Evolutionary conservation across 2,888 invertebrate genomes (phyloP), one percentile per base, ranked within the genome.

Genomic region (Stenurella melanura): DNA sequence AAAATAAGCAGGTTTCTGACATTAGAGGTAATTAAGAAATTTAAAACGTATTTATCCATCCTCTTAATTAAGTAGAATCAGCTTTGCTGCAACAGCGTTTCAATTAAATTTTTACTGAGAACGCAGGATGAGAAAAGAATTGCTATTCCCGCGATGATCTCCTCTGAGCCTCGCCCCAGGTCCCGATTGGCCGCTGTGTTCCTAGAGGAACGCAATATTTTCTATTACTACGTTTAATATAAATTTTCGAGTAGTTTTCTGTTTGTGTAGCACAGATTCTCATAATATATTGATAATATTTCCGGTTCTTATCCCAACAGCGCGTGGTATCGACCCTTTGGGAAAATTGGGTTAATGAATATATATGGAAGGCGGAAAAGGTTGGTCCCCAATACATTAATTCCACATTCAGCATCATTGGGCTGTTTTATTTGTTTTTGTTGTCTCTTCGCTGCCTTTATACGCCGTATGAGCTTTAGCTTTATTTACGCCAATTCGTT

Each of bases 341-440:
- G 19, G 64, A 18, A n/a, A 64, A 42, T 64, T 18, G 38, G 64
- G 64, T 38, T 64, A 64, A 64, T 64, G 64, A 64, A 64, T 64
- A 64, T 42, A 64, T 64, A 64, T 64, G 64, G 42, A 17, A 18
- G 10, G 11, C n/a, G 64, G 64, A 15, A 18, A 42, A 64, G 61
- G 61, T 63, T 34, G 61, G 64, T 69, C 17, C 38, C 69, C 69
- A 18, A 69, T 69, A 69, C 57, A 69, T 69, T 58, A 34, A 69
- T 57, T 57, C 38, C 57, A 17, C 57, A 69, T 69, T 70, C 60
- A 38, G 57, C 18, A 18, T 17, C 26, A 18, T 70, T 42, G 60
- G 42, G 17, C 57, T 56, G 60, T 60, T 70, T 70, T 70, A 60
- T 70, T 60, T 60, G 18, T 58, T 30, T 58, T 18, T 50, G 38